Conservation (phyloP, 1,140 invertebrate genomes). For the Drosophila bipectinata region DNA sequence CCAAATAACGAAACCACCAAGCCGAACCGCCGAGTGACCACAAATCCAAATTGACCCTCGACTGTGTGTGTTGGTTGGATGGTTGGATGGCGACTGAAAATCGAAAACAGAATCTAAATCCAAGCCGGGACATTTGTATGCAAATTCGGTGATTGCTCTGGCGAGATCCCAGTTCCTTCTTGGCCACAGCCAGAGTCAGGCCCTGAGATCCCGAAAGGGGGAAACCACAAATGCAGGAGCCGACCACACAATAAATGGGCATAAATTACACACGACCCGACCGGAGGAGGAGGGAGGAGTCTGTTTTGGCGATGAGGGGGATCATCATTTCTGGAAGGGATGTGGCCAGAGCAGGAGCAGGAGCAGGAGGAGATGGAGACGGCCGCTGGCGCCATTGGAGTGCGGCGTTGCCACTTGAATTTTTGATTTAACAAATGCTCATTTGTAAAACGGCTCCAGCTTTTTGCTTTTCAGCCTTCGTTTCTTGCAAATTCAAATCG, state of each 20-base stretch:
- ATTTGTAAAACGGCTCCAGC: slow-evolving; percentile 69
- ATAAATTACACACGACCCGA: slow-evolving; percentile 78
- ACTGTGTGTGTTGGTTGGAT: neutral
- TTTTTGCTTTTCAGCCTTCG: neutral
- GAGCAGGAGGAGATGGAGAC: slow-evolving; percentile 2
- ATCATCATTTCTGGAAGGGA: slow-evolving; percentile 50
- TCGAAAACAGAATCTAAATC: slow-evolving; percentile 42
- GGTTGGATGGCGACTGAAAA: slow-evolving; percentile 5
- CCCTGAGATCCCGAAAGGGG: no score
- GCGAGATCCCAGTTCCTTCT: slow-evolving; percentile 13
- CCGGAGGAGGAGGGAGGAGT: slow-evolving; percentile 53
- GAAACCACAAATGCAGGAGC: slow-evolving; percentile 3
- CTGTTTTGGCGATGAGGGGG: neutral
- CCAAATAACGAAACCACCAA: neutral
- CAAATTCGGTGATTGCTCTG: slow-evolving; percentile 72
- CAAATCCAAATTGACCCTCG: neutral
- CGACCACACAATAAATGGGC: slow-evolving; percentile 80
- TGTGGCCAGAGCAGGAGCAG: neutral
- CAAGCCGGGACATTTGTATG: slow-evolving; percentile 62
- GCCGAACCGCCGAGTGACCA: neutral
- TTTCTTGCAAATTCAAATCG: slow-evolving; percentile 61
- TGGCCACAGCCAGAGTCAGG: slow-evolving; percentile 3
- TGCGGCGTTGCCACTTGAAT: slow-evolving; percentile 80
- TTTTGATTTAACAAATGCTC: slow-evolving; percentile 82
- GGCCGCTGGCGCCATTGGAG: slow-evolving; percentile 60